These are phyloP conservation scores for Xylocopa sonorina DNA, from an alignment of 1,140 invertebrate species.

Conservation along the genomic window DNA sequence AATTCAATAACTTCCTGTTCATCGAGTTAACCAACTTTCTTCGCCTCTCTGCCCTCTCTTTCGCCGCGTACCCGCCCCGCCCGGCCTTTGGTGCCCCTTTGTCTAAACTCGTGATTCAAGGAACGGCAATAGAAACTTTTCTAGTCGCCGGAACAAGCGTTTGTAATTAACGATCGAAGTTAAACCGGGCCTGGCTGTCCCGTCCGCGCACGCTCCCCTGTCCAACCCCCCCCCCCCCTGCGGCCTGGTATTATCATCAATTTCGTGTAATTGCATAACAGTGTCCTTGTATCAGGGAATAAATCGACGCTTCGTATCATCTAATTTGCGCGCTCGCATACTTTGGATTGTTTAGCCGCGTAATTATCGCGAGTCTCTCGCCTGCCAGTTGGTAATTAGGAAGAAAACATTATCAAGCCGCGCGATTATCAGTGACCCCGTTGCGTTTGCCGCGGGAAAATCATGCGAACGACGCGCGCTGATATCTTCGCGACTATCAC, in stretches of 20 bases:
- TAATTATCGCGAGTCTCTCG: slow-evolving; percentile 49
- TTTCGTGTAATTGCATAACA: slow-evolving; percentile 49
- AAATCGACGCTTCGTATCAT: slow-evolving; percentile 50
- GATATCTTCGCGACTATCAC: background rate
- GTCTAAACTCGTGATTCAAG: background rate
- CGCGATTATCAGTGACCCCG: slow-evolving; percentile 14
- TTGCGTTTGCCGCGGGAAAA: background rate
- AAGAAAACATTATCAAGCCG: slow-evolving; percentile 40
- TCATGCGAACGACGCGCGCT: slow-evolving; percentile 20
- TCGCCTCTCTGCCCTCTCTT: too few species aligned
- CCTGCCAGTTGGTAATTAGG: slow-evolving; percentile 37
- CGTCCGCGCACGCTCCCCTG: background rate
- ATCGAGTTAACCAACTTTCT: slow-evolving; percentile 24
- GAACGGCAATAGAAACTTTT: slow-evolving; percentile 39
- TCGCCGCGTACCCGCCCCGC: background rate
- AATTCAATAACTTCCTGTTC: slow-evolving; percentile 25
- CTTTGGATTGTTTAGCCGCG: slow-evolving; percentile 48
- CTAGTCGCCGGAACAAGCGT: slow-evolving; percentile 19
- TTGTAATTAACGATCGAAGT: slow-evolving; percentile 51
- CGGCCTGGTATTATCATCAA: slow-evolving; percentile 39
- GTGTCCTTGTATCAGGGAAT: slow-evolving; percentile 35
- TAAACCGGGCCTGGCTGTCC: background rate
- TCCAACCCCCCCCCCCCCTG: too few species aligned
- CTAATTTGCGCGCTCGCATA: slow-evolving; percentile 49
- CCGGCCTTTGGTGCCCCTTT: background rate